Evolutionary conservation across 1,140 invertebrate genomes (phyloP), one percentile per base, ranked within the genome.

Genomic region (Hylaeus anthracinus): DNA sequence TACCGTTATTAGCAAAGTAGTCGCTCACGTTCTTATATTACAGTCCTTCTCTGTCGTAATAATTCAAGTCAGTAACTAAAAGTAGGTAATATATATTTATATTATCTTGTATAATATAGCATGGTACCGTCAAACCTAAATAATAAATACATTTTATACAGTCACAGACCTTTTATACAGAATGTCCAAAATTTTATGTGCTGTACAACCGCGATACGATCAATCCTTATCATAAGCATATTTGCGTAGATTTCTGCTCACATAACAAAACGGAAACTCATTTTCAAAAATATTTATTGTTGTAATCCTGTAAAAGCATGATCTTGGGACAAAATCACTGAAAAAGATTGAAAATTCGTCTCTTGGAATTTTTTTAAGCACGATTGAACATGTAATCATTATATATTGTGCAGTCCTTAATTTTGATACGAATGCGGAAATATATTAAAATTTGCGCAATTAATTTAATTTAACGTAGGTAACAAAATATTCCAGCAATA

Each of bases 141-240:
- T 92, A 93, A 93, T 93, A 93, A 93, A 93, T 93, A 93, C 92
- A 93, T 92, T 93, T 93, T 93, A 92, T 93, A 93, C 92, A 93
- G 89, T 93, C 90, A 87, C 85, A 90, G 92, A 89, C 90, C 87
- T 88, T 92, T 91, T 87, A 91, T 92, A 90, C 90, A 92, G 91
- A 93, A 92, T 92, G 87, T 90, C 88, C 90, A 78, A 85, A 85
- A 88, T 86, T 84, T 87, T 70, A 76, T 72, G 71, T 84, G 82
- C 74, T 86, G 79, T 86, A 86, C 81, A 83, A 86, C 72, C 9
- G n/a, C 43, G 43, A 64, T 66, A 77, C 26, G 37, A 55, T 45
- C 66, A n/a, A 79, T 79, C 66, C 79, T 74, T 2, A 60, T 74
- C 15, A 9, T 41, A 41, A 15, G 48, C 41, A 15, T 48, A 69